These are phyloP conservation scores for Morone saxatilis DNA, from an alignment of 2,113 vertebrate genomes.

Conservation along the genomic window DNA sequence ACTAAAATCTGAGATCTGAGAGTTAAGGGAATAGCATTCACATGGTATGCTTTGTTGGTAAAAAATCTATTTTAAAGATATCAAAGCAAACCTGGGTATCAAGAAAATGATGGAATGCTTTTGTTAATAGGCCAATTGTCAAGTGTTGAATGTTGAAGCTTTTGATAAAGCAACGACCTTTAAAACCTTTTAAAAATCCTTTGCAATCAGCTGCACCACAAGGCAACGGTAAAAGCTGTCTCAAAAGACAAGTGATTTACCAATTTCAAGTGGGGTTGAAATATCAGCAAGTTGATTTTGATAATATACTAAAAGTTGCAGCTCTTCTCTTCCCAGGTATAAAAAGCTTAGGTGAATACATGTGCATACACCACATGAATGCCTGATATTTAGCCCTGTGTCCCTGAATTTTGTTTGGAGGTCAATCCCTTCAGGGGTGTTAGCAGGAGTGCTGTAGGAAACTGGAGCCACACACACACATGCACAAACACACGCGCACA, in stretches of 20 bases:
- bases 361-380: conserved; percentile 17
- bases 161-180: background rate
- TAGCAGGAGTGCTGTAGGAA: conserved; percentile 55
- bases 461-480: conserved; percentile 33
- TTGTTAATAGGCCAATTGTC: background rate
- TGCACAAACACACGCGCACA: conserved; percentile 31
- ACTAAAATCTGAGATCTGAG: conserved; percentile 1
- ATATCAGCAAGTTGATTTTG: background rate
- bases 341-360: conserved; percentile 23
- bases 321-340: conserved; percentile 5
- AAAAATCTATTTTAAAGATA: background rate
- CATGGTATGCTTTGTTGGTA: background rate
- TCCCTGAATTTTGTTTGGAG: conserved; percentile 69
- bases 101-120: background rate
- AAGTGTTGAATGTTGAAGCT: background rate
- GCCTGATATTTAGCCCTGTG: conserved; percentile 47
- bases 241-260: background rate
- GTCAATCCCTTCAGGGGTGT: conserved; percentile 65
- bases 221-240: background rate
- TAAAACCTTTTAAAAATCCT: background rate
- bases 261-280: background rate
- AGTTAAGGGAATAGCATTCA: background rate
- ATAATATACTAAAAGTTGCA: background rate
- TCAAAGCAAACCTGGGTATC: background rate
- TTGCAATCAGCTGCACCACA: background rate